Evolutionary conservation across 30 jellyfish, hydroid and myxozoan genomes (phyloP), one percentile per base, ranked within the genome.

Genomic region (Hydractinia symbiolongicarpus): DNA sequence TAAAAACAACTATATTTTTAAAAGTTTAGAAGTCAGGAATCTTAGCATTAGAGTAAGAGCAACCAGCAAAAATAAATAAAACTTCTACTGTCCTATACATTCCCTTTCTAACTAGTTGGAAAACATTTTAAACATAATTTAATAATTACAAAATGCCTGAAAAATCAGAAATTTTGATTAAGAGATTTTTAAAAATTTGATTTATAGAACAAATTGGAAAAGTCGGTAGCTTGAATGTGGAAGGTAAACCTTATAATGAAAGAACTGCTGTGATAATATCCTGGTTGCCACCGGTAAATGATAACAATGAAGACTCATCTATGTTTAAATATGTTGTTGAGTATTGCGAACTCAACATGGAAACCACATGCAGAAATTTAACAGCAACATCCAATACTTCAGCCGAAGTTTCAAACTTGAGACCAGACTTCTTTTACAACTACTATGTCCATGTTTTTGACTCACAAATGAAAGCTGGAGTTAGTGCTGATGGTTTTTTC

Each of bases 281-380:
- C 7, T 74, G 83, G 83, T 13, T 5, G 44, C 83, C 68, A 50
- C 83, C 83, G 21, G 16, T 11, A 1, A 8, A 55, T 74, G 67
- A 6, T 11, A 49, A 10, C 15, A 67, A 67, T 8, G 40, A 8
- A 49, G 62, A 74, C 54, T 53, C 61, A 11, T 17, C 83, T 8
- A 20, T 67, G 9, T 55, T 74, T 50, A 66, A 30, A 10, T 74
- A 74, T 58, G 15, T 30, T 74, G 68, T 74, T 50, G 21, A 66
- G 5, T 74, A 74, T 55, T 74, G 83, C 68, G 83, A 74, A 51
- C 61, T 74, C 5, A 74, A 74, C 54, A n/a, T 64, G 74, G 52
- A 44, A 64, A 51, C 19, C 17, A 64, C 74, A 64, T 64, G 74
- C 17, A 64, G 40, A 51, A 13, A 44, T n/a, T n/a, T 51, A 7